Conservation (phyloP, 2,113 vertebrate species). For the Sturnira hondurensis region DNA sequence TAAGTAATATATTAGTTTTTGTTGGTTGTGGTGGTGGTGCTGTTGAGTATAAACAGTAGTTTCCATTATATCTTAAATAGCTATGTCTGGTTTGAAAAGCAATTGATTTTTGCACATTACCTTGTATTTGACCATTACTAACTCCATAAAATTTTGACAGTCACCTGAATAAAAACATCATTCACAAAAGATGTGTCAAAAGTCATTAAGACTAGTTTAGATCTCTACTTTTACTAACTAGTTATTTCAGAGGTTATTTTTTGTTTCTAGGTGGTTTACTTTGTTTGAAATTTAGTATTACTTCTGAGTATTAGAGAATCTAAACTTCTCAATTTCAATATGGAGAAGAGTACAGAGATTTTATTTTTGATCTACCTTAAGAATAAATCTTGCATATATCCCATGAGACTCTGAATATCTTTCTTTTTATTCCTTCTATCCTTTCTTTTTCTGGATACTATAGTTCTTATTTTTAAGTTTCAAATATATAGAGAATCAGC, state of each 20-base stretch:
- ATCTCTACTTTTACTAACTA: background rate
- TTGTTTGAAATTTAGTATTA: background rate
- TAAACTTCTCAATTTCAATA: background rate
- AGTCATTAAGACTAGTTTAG: background rate
- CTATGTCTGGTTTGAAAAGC: background rate
- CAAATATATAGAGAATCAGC: background rate
- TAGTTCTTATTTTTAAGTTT: background rate
- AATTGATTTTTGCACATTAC: background rate
- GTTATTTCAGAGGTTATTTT: background rate
- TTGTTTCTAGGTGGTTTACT: background rate
- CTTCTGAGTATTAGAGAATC: background rate
- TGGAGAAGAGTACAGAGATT: background rate
- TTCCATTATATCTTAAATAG: background rate
- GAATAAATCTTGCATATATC: background rate
- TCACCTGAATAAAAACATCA: background rate
- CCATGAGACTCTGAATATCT: background rate
- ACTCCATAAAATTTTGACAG: background rate
- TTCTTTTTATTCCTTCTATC: background rate
- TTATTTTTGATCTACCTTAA: background rate
- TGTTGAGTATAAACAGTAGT: slow-evolving; percentile 1
- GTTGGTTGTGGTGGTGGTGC: background rate
- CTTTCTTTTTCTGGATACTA: background rate
- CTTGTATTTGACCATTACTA: background rate
- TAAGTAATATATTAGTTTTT: slow-evolving; percentile 42
- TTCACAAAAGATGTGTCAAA: background rate